Conservation (phyloP, 2,888 invertebrate genomes). For the Caenorhabditis sulstoni region DNA sequence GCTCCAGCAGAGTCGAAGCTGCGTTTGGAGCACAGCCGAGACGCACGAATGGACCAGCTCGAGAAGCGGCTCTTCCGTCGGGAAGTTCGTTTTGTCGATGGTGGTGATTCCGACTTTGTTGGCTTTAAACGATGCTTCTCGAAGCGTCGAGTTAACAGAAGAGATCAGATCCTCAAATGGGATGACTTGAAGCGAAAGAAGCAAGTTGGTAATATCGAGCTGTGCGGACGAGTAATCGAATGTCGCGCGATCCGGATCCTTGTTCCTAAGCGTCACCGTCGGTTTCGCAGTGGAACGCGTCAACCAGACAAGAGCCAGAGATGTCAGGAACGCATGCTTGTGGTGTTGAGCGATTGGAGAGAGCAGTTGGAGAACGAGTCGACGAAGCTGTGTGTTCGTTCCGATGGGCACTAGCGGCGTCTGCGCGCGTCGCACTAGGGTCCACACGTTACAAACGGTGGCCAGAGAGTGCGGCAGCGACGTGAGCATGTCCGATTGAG, state of each 20-base stretch:
- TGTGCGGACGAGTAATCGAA: slow-evolving; percentile 83
- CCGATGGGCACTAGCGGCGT: slow-evolving; percentile 73
- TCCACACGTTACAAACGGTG: slow-evolving; percentile 88
- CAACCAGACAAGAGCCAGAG: slow-evolving; percentile 91
- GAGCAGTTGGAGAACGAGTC: slow-evolving; percentile 88
- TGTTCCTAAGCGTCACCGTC: slow-evolving; percentile 52
- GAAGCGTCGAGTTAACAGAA: slow-evolving; percentile 89
- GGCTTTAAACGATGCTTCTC: slow-evolving; percentile 84
- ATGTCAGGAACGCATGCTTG: slow-evolving; percentile 88
- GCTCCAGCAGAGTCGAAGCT: slow-evolving; percentile 88
- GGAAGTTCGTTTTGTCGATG: slow-evolving; percentile 81
- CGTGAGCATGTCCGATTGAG: slow-evolving; percentile 87
- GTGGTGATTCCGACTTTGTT: slow-evolving; percentile 64
- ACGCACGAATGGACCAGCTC: slow-evolving; percentile 88
- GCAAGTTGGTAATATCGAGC: slow-evolving; percentile 87
- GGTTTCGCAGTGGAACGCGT: slow-evolving; percentile 80
- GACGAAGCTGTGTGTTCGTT: slow-evolving; percentile 84
- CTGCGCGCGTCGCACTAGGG: slow-evolving; percentile 84
- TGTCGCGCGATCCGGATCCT: slow-evolving; percentile 57
- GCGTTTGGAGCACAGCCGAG: slow-evolving; percentile 84
- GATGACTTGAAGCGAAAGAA: slow-evolving; percentile 89
- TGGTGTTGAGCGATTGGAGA: slow-evolving; percentile 91
- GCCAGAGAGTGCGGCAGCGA: slow-evolving; percentile 89
- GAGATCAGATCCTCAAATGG: slow-evolving; percentile 86
- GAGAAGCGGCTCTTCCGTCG: slow-evolving; percentile 88